Percentiles rank a stretch among this genome's conserved stretches.
These are phyloP conservation scores for Semaprochilodus insignis DNA, from an alignment of 2,797 vertebrate genomes.

Conservation along the genomic window DNA sequence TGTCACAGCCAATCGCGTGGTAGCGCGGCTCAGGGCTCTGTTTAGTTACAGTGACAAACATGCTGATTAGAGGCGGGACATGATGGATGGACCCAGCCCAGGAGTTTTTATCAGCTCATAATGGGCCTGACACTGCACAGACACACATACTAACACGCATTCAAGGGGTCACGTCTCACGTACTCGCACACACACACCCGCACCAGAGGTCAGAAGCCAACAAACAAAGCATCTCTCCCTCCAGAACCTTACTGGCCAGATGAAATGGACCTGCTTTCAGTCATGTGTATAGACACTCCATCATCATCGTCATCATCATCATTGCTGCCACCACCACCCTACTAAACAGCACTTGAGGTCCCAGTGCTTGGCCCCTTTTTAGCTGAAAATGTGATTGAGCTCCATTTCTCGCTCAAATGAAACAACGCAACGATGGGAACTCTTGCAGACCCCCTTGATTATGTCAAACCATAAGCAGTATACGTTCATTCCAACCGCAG, in stretches of 20 bases:
- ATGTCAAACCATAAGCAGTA: constrained; percentile 57
- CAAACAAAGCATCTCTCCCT: constrained; percentile 57
- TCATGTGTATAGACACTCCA: constrained; percentile 84
- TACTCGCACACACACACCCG: constrained; percentile 20
- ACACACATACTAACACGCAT: constrained; percentile 32
- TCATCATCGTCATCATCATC: constrained; percentile 75
- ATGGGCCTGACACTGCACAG: constrained; percentile 88
- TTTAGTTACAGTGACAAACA: constrained; percentile 90
- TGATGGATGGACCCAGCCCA: constrained; percentile 88
- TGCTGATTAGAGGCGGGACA: constrained; percentile 83
- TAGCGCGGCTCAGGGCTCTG: constrained; percentile 76
- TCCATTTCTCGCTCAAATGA: constrained; percentile 54
- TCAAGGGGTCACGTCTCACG: constrained; percentile 30
- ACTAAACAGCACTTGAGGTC: constrained; percentile 45
- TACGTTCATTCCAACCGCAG: constrained; percentile 50
- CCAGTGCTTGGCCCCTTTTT: constrained; percentile 35
- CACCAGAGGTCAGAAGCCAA: constrained; percentile 53
- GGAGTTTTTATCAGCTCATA: constrained; percentile 91
- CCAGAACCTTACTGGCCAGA: constrained; percentile 64
- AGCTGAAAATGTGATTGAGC: constrained; percentile 54
- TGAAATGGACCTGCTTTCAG: constrained; percentile 84
- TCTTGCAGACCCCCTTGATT: constrained; percentile 55
- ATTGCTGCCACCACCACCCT: constrained; percentile 29
- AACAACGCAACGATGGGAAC: constrained; percentile 56
- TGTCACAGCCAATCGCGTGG: constrained; percentile 86